These are phyloP conservation scores for Falco punctatus DNA, from an alignment of 2,113 vertebrate species.

Conservation along the genomic window DNA sequence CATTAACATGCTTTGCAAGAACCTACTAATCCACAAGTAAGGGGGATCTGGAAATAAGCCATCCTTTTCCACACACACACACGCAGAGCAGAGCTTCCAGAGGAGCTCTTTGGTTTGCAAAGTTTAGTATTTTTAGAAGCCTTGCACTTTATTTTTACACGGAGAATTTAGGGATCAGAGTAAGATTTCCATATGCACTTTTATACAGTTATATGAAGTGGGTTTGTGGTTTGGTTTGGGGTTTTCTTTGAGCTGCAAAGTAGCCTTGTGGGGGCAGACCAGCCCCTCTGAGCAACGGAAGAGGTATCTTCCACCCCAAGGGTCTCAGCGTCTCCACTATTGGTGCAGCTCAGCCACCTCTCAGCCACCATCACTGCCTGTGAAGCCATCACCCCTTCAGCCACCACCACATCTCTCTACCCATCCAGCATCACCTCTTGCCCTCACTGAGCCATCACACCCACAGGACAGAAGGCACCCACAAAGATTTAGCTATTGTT, in stretches of 20 bases:
- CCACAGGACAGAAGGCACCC: neutral
- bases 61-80: accelerated
- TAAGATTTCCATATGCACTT: neutral
- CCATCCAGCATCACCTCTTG: accelerated
- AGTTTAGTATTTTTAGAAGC: neutral
- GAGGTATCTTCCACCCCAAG: accelerated
- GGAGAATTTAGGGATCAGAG: neutral
- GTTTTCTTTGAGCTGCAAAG: neutral
- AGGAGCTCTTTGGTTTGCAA: neutral
- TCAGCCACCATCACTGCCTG: accelerated
- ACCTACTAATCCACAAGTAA: neutral
- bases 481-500: accelerated
- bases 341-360: neutral
- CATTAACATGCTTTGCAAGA: neutral
- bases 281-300: neutral
- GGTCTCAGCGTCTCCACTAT: neutral
- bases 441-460: neutral
- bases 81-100: neutral
- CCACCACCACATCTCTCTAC: accelerated
- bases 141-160: neutral
- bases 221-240: neutral
- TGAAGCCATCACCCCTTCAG: neutral
- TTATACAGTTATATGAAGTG: too few relatives aligned
- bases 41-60: neutral
- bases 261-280: neutral